Percentiles rank a stretch among this genome's conserved stretches.
These are phyloP conservation scores for Labia minor DNA, from an alignment of 2,888 invertebrate genomes.

Conservation along the genomic window DNA sequence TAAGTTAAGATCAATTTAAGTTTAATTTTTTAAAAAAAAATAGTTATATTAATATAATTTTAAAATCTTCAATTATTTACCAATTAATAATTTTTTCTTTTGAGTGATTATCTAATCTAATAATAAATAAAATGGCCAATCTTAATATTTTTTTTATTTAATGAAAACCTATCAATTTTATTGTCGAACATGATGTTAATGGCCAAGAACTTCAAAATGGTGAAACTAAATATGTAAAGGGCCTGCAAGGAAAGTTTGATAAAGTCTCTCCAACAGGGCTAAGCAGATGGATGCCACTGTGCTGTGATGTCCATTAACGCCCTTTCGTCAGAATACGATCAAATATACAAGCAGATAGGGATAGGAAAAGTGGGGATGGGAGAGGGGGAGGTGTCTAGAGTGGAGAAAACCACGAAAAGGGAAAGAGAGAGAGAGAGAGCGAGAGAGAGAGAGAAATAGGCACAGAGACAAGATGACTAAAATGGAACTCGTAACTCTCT, in stretches of 20 bases:
- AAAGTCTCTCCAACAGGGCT: neutral
- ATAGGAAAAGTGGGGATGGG: neutral
- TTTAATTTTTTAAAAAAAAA: too few species aligned
- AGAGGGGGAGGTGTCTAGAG: neutral
- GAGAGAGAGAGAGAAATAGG: neutral
- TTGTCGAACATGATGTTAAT: too few species aligned
- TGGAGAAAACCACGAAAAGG: neutral
- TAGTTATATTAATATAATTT: too few species aligned
- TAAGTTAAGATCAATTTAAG: too few species aligned
- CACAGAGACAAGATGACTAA: neutral
- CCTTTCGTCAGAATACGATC: constrained; percentile 8
- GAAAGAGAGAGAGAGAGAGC: too few species aligned
- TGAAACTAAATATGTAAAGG: neutral
- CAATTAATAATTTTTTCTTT: too few species aligned
- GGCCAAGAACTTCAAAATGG: neutral
- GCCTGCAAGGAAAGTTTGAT: constrained; percentile 5
- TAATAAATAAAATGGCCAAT: too few species aligned
- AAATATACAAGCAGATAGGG: constrained; percentile 1
- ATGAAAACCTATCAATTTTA: too few species aligned
- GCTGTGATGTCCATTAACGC: neutral
- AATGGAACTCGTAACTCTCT: constrained; percentile 5
- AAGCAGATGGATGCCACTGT: neutral
- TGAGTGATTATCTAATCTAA: too few species aligned
- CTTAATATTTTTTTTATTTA: too few species aligned
- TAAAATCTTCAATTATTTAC: too few species aligned